phyloP scores from a whole-genome alignment of 2,888 invertebrate genomes.

The Kuschelorhynchus macadamiae region DNA sequence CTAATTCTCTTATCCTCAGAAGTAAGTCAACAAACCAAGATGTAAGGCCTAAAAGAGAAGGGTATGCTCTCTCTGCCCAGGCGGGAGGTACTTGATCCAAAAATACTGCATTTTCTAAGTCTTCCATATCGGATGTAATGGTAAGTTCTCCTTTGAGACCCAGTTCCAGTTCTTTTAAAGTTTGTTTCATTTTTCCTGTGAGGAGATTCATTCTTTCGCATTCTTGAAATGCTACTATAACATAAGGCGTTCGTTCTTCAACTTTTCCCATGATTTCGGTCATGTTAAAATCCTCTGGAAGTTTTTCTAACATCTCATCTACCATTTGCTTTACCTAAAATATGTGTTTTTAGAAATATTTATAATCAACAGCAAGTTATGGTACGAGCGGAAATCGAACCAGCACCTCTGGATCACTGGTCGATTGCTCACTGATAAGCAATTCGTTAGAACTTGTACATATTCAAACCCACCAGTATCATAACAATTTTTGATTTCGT shows the following conservation, averaged over 20 bases:
- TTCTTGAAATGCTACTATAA: conserved; percentile 95
- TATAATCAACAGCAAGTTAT: too few species aligned
- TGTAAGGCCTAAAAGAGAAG: conserved; percentile 88
- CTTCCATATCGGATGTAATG: conserved; percentile 97
- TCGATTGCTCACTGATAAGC: too few species aligned
- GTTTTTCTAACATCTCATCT: conserved; percentile 94
- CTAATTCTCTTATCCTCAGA: conserved; percentile 87
- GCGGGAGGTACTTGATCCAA: conserved; percentile 92
- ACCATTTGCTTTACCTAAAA: conserved; percentile 90
- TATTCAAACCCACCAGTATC: too few species aligned
- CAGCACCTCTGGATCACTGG: too few species aligned
- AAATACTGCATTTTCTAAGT: conserved; percentile 91
- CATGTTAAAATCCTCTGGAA: conserved; percentile 98
- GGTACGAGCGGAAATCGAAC: too few species aligned
- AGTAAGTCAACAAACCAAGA: conserved; percentile 95
- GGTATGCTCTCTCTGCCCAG: conserved; percentile 92
- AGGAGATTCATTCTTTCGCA: conserved; percentile 96
- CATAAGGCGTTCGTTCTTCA: conserved; percentile 96
- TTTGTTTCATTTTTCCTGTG: conserved; percentile 91
- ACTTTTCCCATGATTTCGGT: conserved; percentile 94
- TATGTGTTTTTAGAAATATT: not conserved
- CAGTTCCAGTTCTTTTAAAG: conserved; percentile 91
- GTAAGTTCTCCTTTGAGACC: conserved; percentile 97
- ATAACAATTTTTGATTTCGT: too few species aligned
- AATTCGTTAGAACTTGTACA: too few species aligned